phyloP scores from a whole-genome alignment of 1,140 invertebrate species.

The Spodoptera litura region DNA sequence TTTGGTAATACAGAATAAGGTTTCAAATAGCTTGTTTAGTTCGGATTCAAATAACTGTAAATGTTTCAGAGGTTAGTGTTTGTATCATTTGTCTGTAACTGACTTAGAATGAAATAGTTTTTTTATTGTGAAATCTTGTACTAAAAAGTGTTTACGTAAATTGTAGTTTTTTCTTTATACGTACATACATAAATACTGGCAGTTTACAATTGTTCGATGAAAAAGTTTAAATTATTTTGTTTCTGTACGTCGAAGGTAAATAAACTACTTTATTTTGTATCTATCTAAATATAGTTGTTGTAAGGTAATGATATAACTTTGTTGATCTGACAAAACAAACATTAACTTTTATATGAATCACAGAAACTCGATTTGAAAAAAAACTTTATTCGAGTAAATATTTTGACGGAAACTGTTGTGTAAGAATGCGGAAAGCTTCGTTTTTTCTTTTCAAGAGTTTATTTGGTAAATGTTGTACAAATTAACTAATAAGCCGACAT shows the following conservation, averaged over 20 bases:
- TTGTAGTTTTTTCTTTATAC: background rate
- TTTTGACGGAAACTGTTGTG: too few relatives aligned
- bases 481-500: too few relatives aligned
- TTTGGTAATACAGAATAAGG: background rate
- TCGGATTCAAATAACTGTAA: background rate
- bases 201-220: background rate
- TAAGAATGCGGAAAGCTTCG: too few relatives aligned
- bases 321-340: background rate
- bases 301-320: background rate
- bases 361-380: background rate
- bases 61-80: slow-evolving; percentile 7
- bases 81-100: slow-evolving; percentile 7
- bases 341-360: background rate
- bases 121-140: slow-evolving; percentile 1
- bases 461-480: too few relatives aligned
- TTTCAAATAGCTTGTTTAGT: background rate
- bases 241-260: background rate
- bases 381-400: too few relatives aligned
- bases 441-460: too few relatives aligned
- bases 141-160: background rate
- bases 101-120: slow-evolving; percentile 3
- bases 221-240: background rate
- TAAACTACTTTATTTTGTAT: background rate
- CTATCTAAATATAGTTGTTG: background rate
- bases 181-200: background rate